A percentile compares a stretch with the other conserved stretches of the same genome.
phyloP scores from a whole-genome alignment of 2,113 vertebrate species.

The Candoia aspera region DNA sequence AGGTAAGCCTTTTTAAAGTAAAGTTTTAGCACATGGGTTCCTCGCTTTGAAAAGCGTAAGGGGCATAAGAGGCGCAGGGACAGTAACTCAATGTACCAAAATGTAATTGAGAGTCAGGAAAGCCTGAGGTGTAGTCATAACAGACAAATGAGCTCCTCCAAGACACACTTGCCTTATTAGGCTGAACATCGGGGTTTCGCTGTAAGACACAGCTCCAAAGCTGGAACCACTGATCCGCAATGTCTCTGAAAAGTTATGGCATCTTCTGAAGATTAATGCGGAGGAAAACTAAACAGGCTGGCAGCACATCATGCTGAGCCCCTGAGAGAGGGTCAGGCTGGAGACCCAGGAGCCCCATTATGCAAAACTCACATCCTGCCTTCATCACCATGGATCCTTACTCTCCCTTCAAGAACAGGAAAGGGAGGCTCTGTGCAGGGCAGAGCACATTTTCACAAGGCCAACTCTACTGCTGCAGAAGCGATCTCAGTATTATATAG shows the following conservation, averaged over 20 bases:
- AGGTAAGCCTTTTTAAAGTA: not conserved
- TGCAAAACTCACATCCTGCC: slow-evolving; percentile 43
- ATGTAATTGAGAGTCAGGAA: slow-evolving; percentile 35
- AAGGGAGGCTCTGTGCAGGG: slow-evolving; percentile 27
- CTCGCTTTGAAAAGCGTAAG: not conserved
- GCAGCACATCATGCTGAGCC: not conserved
- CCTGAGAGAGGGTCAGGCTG: slow-evolving; percentile 34
- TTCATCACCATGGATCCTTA: not conserved
- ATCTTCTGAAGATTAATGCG: slow-evolving; percentile 45
- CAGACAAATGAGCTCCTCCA: slow-evolving; percentile 36
- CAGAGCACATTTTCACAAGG: not conserved
- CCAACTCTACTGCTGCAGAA: not conserved
- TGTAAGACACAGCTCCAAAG: slow-evolving; percentile 28
- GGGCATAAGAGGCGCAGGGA: not conserved
- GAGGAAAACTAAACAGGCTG: not conserved
- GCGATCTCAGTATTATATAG: not conserved
- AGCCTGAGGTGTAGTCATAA: slow-evolving; percentile 4
- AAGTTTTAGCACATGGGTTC: slow-evolving; percentile 13
- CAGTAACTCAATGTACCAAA: not conserved
- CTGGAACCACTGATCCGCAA: slow-evolving; percentile 40
- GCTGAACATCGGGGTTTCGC: slow-evolving; percentile 38
- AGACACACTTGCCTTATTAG: slow-evolving; percentile 49
- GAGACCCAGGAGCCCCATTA: slow-evolving; percentile 48
- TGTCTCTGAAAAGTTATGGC: slow-evolving; percentile 48
- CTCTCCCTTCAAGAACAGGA: not conserved